Evolutionary conservation across 2,113 vertebrate genomes (phyloP).

Genomic region (Nyctibius bracteatus): DNA sequence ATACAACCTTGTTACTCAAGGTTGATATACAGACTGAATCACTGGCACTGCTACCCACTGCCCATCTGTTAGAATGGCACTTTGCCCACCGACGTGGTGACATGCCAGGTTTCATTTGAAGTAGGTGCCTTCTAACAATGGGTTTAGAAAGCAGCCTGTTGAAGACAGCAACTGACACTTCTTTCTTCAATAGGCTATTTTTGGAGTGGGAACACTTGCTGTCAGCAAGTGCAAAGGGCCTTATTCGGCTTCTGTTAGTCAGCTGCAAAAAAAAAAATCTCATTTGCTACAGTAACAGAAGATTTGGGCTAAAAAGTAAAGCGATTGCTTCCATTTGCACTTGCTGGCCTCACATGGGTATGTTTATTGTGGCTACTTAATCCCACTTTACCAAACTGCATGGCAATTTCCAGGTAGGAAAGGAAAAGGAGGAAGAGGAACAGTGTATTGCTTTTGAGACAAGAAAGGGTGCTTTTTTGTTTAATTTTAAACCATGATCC

Average conservation of each 20-base stretch:
- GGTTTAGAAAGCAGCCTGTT: constrained; percentile 39
- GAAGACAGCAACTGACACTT: constrained; percentile 45
- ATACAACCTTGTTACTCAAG: constrained; percentile 43
- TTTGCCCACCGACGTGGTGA: background rate
- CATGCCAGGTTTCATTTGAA: constrained; percentile 29
- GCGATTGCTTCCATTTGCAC: background rate
- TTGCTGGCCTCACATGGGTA: background rate
- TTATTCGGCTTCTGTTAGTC: constrained; percentile 31
- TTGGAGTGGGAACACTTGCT: constrained; percentile 43
- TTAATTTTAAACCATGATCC: constrained; percentile 34
- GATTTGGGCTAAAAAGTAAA: constrained; percentile 36
- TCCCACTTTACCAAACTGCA: background rate
- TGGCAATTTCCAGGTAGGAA: background rate
- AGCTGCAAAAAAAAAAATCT: constrained; percentile 44
- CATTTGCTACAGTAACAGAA: constrained; percentile 31
- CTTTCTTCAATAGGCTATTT: constrained; percentile 45
- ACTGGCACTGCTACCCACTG: constrained; percentile 11
- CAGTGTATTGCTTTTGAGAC: background rate
- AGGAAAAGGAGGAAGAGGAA: background rate
- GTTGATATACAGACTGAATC: constrained; percentile 14
- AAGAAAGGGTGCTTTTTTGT: constrained; percentile 18
- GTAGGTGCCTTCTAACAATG: constrained; percentile 48
- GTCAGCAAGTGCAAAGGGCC: constrained; percentile 20
- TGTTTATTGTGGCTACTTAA: background rate
- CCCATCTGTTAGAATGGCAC: constrained; percentile 56